Evolutionary conservation across 2,113 vertebrate genomes (phyloP).

Genomic region (Panthera leo): DNA sequence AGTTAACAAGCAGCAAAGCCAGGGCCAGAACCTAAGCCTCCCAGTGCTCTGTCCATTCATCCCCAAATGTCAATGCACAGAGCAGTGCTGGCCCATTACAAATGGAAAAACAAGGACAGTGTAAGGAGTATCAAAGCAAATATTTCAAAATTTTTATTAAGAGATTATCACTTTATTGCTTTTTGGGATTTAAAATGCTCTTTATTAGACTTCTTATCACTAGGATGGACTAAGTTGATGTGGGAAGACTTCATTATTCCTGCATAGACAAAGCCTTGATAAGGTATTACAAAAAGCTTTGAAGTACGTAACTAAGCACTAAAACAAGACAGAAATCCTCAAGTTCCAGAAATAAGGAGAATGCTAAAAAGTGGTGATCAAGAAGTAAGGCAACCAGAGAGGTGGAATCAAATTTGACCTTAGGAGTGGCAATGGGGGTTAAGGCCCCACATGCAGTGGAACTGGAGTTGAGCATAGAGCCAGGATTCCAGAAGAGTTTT

Average conservation of each 20-base stretch:
- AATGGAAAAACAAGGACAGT: background rate
- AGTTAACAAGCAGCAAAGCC: background rate
- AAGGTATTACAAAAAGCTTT: slow-evolving; percentile 23
- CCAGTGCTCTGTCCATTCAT: background rate
- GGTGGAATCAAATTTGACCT: background rate
- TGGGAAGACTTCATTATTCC: background rate
- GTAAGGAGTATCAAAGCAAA: background rate
- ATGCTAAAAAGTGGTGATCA: background rate
- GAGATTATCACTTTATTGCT: background rate
- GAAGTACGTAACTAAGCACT: background rate
- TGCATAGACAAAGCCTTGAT: background rate
- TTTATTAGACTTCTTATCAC: background rate
- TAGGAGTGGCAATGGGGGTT: background rate
- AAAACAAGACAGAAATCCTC: slow-evolving; percentile 26
- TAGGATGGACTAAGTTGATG: background rate
- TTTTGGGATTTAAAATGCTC: background rate
- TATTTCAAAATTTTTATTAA: background rate
- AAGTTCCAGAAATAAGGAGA: background rate
- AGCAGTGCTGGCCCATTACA: background rate
- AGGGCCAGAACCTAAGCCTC: background rate
- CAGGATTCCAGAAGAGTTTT: background rate
- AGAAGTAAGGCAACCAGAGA: background rate
- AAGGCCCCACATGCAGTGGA: background rate
- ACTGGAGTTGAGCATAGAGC: background rate
- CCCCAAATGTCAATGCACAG: background rate